Base-by-base conservation (phyloP, 2,797 vertebrate species). In the Sebastiscus tertius region DNA sequence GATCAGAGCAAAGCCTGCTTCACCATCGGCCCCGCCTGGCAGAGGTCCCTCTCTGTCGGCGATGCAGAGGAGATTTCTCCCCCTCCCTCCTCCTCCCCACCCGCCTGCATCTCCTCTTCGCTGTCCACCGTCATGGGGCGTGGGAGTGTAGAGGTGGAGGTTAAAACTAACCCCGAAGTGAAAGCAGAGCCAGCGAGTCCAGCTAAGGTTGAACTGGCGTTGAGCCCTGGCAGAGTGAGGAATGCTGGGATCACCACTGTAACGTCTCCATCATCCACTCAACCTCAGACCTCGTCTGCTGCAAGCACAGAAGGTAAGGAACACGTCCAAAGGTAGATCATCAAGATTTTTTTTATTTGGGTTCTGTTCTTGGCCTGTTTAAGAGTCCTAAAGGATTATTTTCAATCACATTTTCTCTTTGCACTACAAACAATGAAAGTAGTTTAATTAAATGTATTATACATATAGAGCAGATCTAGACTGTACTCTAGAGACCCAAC, bases 1-100 rank as follows among this genome's bases (percentile, higher is more conserved):
- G 71, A 92, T 54, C 88, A 87, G 75, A 89, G 82, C n/a, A 96
- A 93, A 55, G 89, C 91, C 67, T 93, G 92, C 39, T 95, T 97
- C 88, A 95, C 95, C 29, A 82, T 94, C 27, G 81, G 92, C 22
- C 92, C 97, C 2, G 93, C 95, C 16, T 96, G 95, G 96, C 96
- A 97, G 89, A 93, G 94, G 31, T 95, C 96, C 2, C 83, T 93
- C 18, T 94, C 95, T 3, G 10, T 22, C 4, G 90, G 63, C 55
- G 92, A 86, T 8, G 85, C 72, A 13, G 92, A 94, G 62, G 93
- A 97, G 4, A 89, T 87, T 27, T 39, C 56, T 16, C 12, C 85
- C 72, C 13, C 84, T 4, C 36, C 84, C 5, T 75, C 84, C 4
- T 75, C 84, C 5, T 78, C 87, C 1, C 62, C 82, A 1, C 75